These are phyloP conservation scores for Tamandua tetradactyla DNA, from an alignment of 2,797 vertebrate genomes.

Conservation along the genomic window DNA sequence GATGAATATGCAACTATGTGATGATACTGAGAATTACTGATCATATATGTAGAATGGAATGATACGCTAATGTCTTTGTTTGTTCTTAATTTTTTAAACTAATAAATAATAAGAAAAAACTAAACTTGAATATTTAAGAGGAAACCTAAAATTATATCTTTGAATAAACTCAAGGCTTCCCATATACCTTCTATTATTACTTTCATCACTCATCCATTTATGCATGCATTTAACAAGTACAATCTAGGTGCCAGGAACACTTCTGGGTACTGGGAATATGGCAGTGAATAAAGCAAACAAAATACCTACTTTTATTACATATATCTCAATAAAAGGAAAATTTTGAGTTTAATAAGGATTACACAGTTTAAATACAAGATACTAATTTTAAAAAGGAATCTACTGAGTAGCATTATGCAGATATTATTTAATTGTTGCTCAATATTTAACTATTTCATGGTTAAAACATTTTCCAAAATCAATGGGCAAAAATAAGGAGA, in stretches of 20 bases:
- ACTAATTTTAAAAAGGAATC: neutral
- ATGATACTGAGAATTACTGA: too few species aligned
- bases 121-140: neutral
- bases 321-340: neutral
- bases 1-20: too few species aligned
- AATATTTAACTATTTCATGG: neutral
- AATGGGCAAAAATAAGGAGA: slow-evolving; percentile 27
- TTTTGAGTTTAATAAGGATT: slow-evolving; percentile 17
- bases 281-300: neutral
- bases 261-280: neutral
- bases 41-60: too few species aligned
- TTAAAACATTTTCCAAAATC: neutral
- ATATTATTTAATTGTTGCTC: neutral
- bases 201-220: neutral
- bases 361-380: neutral
- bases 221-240: neutral
- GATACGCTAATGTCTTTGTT: too few species aligned
- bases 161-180: slow-evolving; percentile 10
- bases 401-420: neutral
- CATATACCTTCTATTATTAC: too few species aligned
- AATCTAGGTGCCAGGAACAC: neutral
- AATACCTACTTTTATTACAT: neutral
- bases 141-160: neutral
- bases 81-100: too few species aligned
- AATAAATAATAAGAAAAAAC: too few species aligned